Evolutionary conservation across 2,113 vertebrate genomes (phyloP).

Genomic region (Gavia stellata): DNA sequence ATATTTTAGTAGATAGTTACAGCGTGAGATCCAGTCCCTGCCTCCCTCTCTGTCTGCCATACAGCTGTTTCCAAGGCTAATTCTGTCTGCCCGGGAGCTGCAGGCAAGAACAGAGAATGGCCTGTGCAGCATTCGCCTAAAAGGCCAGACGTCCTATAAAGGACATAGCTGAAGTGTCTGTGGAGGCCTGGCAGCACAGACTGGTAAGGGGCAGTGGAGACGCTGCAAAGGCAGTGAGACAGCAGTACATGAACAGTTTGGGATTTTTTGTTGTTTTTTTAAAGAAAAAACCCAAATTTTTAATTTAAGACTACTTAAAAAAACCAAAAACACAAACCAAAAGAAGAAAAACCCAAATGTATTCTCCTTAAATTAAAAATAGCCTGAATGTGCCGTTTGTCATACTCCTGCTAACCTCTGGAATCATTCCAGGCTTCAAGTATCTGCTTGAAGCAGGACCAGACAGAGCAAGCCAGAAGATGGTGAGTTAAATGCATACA

Average conservation of each 20-base stretch:
- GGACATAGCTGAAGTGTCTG: background rate
- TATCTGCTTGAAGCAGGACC: background rate
- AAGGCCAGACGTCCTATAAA: background rate
- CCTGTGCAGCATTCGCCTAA: background rate
- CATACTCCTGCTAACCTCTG: background rate
- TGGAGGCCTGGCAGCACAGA: background rate
- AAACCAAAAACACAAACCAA: no score
- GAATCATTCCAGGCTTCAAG: background rate
- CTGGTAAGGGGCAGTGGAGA: background rate
- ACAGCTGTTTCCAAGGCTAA: slow-evolving; percentile 1
- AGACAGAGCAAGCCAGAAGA: background rate
- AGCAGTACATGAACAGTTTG: background rate
- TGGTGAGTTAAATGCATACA: background rate
- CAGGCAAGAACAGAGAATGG: background rate
- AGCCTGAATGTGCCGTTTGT: background rate
- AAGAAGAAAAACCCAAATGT: background rate
- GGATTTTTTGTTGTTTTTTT: background rate
- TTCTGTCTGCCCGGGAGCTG: background rate
- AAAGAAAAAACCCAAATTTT: background rate
- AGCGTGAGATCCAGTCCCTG: background rate
- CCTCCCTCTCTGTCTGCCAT: background rate
- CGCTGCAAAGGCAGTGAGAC: background rate
- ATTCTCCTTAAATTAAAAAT: slow-evolving; percentile 11
- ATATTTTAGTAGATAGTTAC: background rate
- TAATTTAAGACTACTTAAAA: background rate